These are phyloP conservation scores for Microctonus brassicae DNA, from an alignment of 2,888 invertebrate genomes.

Conservation along the genomic window DNA sequence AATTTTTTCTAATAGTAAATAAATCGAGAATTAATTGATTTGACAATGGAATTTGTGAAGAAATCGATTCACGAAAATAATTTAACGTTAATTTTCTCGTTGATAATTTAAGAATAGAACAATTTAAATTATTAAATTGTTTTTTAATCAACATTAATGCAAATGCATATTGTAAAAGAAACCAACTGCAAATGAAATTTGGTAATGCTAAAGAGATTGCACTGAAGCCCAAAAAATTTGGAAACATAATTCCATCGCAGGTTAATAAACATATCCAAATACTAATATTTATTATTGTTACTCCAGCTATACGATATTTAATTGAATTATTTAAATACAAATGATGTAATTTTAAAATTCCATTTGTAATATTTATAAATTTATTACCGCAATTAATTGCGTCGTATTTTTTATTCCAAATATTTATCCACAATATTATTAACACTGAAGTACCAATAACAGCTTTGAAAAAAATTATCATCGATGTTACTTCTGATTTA, in stretches of 20 bases:
- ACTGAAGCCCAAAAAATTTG: background rate
- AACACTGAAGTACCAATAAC: background rate
- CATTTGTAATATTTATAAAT: background rate
- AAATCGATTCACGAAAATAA: background rate
- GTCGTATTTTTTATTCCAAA: background rate
- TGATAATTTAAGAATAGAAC: background rate
- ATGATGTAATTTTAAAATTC: background rate
- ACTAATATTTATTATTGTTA: background rate
- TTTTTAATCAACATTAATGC: background rate
- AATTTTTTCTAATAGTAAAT: background rate
- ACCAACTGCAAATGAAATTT: background rate
- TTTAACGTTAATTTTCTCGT: background rate
- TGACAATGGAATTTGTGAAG: background rate
- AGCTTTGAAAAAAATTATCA: background rate
- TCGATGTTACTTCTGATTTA: background rate
- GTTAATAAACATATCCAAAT: background rate
- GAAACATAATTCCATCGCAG: background rate
- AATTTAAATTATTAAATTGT: background rate
- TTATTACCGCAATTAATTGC: background rate
- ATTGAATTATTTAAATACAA: background rate
- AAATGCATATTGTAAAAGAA: slow-evolving; percentile 2
- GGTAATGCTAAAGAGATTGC: background rate
- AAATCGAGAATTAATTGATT: background rate
- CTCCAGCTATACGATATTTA: too few relatives aligned
- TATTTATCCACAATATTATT: background rate